Evolutionary conservation across 2,888 invertebrate genomes (phyloP).

Genomic region (Seira ritae): DNA sequence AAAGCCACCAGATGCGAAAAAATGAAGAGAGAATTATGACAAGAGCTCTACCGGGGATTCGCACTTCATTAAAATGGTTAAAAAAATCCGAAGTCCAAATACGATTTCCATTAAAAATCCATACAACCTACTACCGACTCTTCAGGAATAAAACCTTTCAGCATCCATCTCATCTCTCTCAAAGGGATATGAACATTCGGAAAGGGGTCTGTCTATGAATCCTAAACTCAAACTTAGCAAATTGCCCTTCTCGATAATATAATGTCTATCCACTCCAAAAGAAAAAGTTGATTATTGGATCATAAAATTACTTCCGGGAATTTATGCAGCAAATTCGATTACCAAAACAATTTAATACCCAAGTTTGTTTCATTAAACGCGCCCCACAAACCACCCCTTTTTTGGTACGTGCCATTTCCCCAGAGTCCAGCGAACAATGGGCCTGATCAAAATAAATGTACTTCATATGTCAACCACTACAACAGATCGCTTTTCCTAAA

Average conservation of each 20-base stretch:
- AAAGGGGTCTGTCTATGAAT: constrained; percentile 32
- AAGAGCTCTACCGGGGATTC: constrained; percentile 55
- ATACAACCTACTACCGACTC: constrained; percentile 17
- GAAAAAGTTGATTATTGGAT: constrained; percentile 57
- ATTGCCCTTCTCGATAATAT: too few relatives aligned
- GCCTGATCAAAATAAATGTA: constrained; percentile 28
- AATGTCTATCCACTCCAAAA: constrained; percentile 1
- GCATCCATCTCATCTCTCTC: too few relatives aligned
- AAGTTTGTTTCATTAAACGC: constrained; percentile 18
- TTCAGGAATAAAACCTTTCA: not conserved
- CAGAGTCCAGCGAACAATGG: not conserved
- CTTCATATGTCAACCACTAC: constrained; percentile 25
- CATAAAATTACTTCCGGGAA: constrained; percentile 66
- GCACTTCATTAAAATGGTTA: constrained; percentile 32
- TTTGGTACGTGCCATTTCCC: constrained; percentile 15
- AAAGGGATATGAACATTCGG: not conserved
- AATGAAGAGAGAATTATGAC: not conserved
- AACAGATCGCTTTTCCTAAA: constrained; percentile 33
- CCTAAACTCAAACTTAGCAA: not conserved
- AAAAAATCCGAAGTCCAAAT: not conserved
- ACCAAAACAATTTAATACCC: too few relatives aligned
- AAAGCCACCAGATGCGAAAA: not conserved
- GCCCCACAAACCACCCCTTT: not conserved
- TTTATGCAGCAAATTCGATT: constrained; percentile 43
- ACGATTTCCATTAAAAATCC: constrained; percentile 28